Evolutionary conservation across 2,888 invertebrate species (phyloP), one percentile per base, ranked within the genome.

Genomic region (Caenorhabditis uteleia): DNA sequence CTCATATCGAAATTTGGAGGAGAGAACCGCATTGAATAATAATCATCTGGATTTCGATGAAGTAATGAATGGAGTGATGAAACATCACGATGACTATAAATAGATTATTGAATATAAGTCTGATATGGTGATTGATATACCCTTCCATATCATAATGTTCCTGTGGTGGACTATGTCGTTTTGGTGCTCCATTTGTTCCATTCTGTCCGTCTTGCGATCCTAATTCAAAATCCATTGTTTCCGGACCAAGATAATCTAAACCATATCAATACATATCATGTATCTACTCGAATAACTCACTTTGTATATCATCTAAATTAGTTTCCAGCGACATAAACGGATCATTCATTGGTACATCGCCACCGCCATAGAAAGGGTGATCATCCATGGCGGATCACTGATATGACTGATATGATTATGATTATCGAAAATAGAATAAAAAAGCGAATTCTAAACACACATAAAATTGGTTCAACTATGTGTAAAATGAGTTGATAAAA

Each of bases 241-340:
- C 60, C 18, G 39, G 21, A 3, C 39, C 39, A 23, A 20, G 20
- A 5, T 40, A 12, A 12, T 5, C 18, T 40, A 40, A 8, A 5
- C 40, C 10, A 8, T 18, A 12, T n/a, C 10, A 12, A 40, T 3
- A 40, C 8, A 40, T 5, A 5, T 4, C 5, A n/a, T n/a, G 16
- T n/a, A 8, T n/a, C 34, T 29, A 29, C 7, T n/a, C 10, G 14
- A 42, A 31, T 18, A 33, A 45, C 53, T 40, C 21, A 64, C 64
- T 47, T 14, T 36, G 45, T 25, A 78, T 75, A 44, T 79, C 79
- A 43, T 79, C 79, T 10, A 79, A 55, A 56, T 79, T 77, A 16
- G 70, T 71, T 39, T 78, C 78, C 50, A 79, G 50, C 29, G 77
- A 75, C 31, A 76, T 58, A 48, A 79, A 79, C 23, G 79, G 79